A percentile compares a stretch with the other conserved stretches of the same genome.
These are phyloP conservation scores for Halocaridina rubra DNA, from an alignment of 2,888 invertebrate genomes.

Conservation along the genomic window DNA sequence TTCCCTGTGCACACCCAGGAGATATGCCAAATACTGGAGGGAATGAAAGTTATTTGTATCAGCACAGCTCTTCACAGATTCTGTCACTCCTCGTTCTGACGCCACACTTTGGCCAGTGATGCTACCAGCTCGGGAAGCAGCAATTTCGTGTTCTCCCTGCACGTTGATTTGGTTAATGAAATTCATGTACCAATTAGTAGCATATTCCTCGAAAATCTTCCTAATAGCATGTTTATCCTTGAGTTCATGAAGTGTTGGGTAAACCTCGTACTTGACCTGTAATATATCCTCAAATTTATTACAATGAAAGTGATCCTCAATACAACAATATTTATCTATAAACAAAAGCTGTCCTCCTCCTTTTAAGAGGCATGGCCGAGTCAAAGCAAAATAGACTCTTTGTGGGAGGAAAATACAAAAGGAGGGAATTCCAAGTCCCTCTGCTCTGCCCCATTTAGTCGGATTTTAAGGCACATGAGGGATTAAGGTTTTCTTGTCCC, in stretches of 20 bases:
- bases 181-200: constrained; percentile 13
- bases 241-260: constrained; percentile 23
- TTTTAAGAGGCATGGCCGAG: no score
- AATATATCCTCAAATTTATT: background rate
- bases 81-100: background rate
- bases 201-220: constrained; percentile 1
- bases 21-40: constrained; percentile 17
- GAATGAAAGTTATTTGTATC: background rate
- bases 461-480: no score
- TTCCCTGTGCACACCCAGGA: constrained; percentile 3
- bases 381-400: no score
- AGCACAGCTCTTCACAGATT: background rate
- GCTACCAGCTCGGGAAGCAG: no score
- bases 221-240: background rate
- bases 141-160: no score
- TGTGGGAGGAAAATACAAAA: background rate
- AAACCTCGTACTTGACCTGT: constrained; percentile 34
- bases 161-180: no score
- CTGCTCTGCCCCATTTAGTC: background rate
- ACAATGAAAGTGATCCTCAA: no score
- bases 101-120: no score
- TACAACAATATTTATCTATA: no score
- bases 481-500: no score
- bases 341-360: no score
- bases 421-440: background rate